A percentile compares a stretch with the other conserved stretches of the same genome.
Evolutionary conservation across 2,113 vertebrate species (phyloP).

Genomic region (Psammodynastes pulverulentus): DNA sequence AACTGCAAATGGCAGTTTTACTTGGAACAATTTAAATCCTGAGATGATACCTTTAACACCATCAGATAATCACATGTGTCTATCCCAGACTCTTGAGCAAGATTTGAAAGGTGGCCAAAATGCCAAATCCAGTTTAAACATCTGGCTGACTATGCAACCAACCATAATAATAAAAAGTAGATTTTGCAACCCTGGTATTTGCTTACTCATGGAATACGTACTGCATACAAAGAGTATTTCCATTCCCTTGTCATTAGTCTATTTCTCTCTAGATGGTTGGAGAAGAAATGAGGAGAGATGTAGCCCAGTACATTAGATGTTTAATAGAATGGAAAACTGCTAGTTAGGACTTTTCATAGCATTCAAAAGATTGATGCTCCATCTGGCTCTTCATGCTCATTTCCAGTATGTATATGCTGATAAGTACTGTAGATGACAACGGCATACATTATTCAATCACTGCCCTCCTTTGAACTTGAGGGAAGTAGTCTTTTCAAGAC

Average conservation of each 20-base stretch:
- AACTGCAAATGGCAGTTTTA: neutral
- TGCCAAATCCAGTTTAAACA: neutral
- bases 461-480: conserved; percentile 12
- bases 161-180: neutral
- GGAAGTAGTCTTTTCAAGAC: conserved; percentile 32
- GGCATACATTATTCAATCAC: conserved; percentile 36
- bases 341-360: conserved; percentile 55
- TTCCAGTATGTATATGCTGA: conserved; percentile 18
- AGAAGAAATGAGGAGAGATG: conserved; percentile 47
- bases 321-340: conserved; percentile 55
- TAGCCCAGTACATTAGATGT: conserved; percentile 57
- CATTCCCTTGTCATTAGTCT: conserved; percentile 40
- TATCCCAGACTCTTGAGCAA: neutral
- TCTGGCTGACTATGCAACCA: neutral
- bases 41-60: neutral
- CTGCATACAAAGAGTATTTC: conserved; percentile 34
- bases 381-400: conserved; percentile 30
- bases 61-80: neutral
- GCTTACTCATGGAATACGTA: neutral
- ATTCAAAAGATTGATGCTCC: conserved; percentile 49
- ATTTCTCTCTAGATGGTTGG: conserved; percentile 48
- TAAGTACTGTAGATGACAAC: conserved; percentile 26
- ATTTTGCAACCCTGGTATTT: neutral
- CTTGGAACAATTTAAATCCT: neutral
- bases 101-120: neutral